Conservation (phyloP, 1,140 invertebrate genomes). For the Heliconius congener region DNA sequence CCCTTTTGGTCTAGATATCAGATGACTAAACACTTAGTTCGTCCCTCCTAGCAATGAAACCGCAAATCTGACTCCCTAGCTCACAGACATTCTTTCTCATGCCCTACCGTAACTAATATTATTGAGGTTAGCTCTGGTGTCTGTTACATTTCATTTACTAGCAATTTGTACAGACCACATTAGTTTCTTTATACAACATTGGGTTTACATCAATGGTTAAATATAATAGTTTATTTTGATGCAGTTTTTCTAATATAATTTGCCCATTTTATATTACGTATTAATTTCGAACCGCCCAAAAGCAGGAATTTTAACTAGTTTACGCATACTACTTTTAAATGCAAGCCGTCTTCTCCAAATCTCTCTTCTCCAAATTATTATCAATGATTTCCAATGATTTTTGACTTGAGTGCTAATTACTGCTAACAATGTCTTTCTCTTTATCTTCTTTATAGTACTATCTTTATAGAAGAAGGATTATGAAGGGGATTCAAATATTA, state of each 20-base stretch:
- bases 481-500: neutral
- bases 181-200: neutral
- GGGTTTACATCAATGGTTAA: neutral
- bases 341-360: too few species aligned
- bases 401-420: too few species aligned
- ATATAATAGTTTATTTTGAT: neutral
- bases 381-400: too few species aligned
- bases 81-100: slow-evolving; percentile 35
- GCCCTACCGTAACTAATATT: slow-evolving; percentile 16
- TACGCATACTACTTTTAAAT: too few species aligned
- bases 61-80: slow-evolving; percentile 28
- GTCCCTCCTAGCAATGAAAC: slow-evolving; percentile 29
- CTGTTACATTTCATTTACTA: slow-evolving; percentile 18
- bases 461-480: too few species aligned
- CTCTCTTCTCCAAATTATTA: too few species aligned
- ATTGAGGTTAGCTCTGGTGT: slow-evolving; percentile 20
- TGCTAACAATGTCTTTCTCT: too few species aligned
- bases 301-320: too few species aligned
- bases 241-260: too few species aligned
- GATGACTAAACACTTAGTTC: slow-evolving; percentile 32
- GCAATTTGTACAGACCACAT: slow-evolving; percentile 6
- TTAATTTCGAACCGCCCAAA: too few species aligned
- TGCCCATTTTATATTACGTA: too few species aligned
- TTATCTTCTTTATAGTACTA: too few species aligned
- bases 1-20: slow-evolving; percentile 46